phyloP scores from a whole-genome alignment of 2,797 vertebrate genomes.

The Cottoperca gobio region DNA sequence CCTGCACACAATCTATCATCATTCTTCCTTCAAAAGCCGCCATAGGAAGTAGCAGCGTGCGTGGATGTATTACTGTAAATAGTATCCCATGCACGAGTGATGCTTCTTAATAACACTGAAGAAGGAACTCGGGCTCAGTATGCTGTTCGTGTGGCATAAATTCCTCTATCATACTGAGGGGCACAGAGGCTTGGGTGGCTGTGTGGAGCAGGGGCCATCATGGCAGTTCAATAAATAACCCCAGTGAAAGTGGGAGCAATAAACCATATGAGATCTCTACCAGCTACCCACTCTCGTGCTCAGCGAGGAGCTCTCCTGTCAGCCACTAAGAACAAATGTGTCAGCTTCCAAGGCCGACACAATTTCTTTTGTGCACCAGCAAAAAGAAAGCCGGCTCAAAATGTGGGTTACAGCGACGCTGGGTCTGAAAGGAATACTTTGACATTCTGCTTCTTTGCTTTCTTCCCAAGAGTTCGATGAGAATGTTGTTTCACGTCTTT shows the following conservation, averaged over 20 bases:
- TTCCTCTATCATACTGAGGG: slow-evolving; percentile 74
- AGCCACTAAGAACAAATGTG: slow-evolving; percentile 63
- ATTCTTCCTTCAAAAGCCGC: slow-evolving; percentile 68
- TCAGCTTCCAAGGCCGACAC: slow-evolving; percentile 50
- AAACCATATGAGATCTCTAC: slow-evolving; percentile 80
- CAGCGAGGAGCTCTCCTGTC: slow-evolving; percentile 67
- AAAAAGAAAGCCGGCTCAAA: slow-evolving; percentile 28
- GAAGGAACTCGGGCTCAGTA: slow-evolving; percentile 62
- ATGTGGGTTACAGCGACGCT: slow-evolving; percentile 14
- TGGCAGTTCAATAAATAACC: slow-evolving; percentile 85
- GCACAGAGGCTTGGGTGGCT: slow-evolving; percentile 67
- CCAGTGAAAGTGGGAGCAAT: slow-evolving; percentile 80
- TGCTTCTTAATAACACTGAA: slow-evolving; percentile 82
- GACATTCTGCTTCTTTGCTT: background rate
- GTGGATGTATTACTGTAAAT: slow-evolving; percentile 79
- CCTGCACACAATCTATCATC: slow-evolving; percentile 71
- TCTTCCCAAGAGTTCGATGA: background rate
- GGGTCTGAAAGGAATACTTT: background rate
- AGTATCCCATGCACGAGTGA: slow-evolving; percentile 78
- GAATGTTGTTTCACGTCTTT: background rate
- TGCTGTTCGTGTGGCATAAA: slow-evolving; percentile 75
- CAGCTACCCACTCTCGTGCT: slow-evolving; percentile 66
- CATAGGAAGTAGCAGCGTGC: slow-evolving; percentile 62
- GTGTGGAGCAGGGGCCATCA: slow-evolving; percentile 68
- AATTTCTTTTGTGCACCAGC: slow-evolving; percentile 47